A percentile compares a stretch with the other conserved stretches of the same genome.
phyloP scores from a whole-genome alignment of 2,797 vertebrate genomes.

The Gambelia wislizenii region DNA sequence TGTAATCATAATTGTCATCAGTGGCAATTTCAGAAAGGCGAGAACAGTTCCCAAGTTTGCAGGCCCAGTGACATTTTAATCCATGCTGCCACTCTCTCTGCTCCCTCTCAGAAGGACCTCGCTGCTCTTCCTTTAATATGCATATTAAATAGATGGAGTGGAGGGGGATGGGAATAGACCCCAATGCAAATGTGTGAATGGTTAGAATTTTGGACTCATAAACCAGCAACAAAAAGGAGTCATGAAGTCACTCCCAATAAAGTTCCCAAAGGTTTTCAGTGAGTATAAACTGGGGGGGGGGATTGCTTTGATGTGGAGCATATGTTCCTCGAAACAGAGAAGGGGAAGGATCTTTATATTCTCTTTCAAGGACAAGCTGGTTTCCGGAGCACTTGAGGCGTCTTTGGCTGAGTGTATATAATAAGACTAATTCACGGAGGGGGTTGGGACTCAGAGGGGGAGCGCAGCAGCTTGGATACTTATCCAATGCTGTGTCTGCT shows the following conservation, averaged over 20 bases:
- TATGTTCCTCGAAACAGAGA: neutral
- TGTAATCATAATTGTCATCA: neutral
- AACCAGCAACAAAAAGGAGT: neutral
- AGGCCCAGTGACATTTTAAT: neutral
- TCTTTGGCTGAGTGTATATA: neutral
- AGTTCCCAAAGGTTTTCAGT: neutral
- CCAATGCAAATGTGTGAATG: neutral
- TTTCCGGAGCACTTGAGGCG: constrained; percentile 7
- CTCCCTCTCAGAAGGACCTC: neutral
- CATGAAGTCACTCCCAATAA: neutral
- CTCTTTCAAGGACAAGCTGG: neutral
- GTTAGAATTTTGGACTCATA: neutral
- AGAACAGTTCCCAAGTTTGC: neutral
- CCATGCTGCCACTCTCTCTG: neutral
- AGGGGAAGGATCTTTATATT: neutral
- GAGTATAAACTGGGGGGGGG: no score
- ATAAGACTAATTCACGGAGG: neutral
- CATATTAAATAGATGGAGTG: neutral
- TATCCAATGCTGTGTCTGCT: accelerated
- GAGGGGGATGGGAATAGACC: neutral
- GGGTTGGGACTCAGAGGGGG: neutral
- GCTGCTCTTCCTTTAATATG: neutral
- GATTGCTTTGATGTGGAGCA: neutral
- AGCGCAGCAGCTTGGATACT: neutral
- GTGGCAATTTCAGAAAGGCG: neutral